A percentile compares a stretch with the other conserved stretches of the same genome.
These are phyloP conservation scores for Temnothorax longispinosus DNA, from an alignment of 1,140 invertebrate species.

Conservation along the genomic window DNA sequence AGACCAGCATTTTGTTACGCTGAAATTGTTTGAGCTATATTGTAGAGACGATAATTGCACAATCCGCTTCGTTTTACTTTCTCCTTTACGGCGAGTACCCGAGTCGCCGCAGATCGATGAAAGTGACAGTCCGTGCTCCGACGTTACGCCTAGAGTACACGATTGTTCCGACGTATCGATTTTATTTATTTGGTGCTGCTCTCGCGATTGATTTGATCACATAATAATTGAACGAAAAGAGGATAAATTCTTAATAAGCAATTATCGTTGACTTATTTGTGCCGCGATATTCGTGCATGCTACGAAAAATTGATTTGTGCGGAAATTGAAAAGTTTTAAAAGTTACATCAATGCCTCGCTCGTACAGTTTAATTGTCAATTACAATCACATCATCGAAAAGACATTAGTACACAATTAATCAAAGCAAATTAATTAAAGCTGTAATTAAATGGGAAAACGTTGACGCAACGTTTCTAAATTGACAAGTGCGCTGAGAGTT, in stretches of 20 bases:
- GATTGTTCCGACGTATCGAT: conserved; percentile 14
- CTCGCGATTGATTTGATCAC: not conserved
- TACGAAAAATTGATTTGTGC: not conserved
- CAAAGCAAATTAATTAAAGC: not conserved
- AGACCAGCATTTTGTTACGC: not conserved
- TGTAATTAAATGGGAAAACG: not conserved
- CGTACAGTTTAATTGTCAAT: not conserved
- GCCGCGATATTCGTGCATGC: not conserved
- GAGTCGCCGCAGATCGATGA: conserved; percentile 54
- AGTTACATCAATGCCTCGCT: not conserved
- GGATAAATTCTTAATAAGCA: not conserved
- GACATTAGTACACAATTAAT: not conserved
- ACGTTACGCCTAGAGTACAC: conserved; percentile 32
- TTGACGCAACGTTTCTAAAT: not conserved
- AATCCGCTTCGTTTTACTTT: conserved; percentile 73
- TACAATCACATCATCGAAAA: not conserved
- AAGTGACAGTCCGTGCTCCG: conserved; percentile 68
- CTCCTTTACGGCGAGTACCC: conserved; percentile 48
- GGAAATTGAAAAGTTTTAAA: not conserved
- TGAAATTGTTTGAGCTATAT: conserved; percentile 50
- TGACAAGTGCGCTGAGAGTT: not conserved
- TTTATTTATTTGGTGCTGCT: conserved; percentile 1
- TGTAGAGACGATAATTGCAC: conserved; percentile 67
- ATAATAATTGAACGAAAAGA: not conserved
- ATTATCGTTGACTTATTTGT: not conserved